Conservation (phyloP, 1,140 invertebrate genomes). For the Triops longicaudatus region DNA sequence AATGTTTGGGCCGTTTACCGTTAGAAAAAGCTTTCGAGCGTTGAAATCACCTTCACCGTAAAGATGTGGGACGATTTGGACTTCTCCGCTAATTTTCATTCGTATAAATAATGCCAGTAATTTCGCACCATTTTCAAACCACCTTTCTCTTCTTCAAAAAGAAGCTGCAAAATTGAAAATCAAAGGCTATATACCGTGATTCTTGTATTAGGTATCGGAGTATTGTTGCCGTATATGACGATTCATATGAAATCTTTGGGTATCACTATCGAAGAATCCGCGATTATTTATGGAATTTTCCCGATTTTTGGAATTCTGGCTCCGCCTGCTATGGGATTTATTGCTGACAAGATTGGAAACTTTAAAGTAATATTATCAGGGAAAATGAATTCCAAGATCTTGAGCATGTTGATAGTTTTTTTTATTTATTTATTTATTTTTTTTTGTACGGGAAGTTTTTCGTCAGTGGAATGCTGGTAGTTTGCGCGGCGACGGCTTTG, state of each 20-base stretch:
- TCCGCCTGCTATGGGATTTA: slow-evolving; percentile 63
- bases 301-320: slow-evolving; percentile 67
- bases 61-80: neutral
- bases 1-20: too few species aligned
- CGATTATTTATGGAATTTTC: slow-evolving; percentile 73
- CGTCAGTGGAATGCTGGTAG: slow-evolving; percentile 18
- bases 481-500: slow-evolving; percentile 20
- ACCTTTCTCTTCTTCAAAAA: too few species aligned
- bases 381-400: neutral
- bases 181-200: too few species aligned
- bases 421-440: too few species aligned
- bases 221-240: slow-evolving; percentile 72
- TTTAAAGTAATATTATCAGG: slow-evolving; percentile 53
- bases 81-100: neutral
- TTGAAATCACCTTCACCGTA: neutral
- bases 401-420: too few species aligned
- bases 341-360: slow-evolving; percentile 70
- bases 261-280: slow-evolving; percentile 70
- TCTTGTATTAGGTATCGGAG: slow-evolving; percentile 56
- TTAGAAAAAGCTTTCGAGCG: slow-evolving; percentile 20
- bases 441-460: too few species aligned
- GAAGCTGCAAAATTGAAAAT: too few species aligned
- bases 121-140: neutral
- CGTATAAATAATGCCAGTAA: neutral
- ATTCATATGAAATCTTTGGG: slow-evolving; percentile 77